A percentile compares a stretch with the other conserved stretches of the same genome.
Conservation (phyloP, 2,797 vertebrate genomes). For the Chelon auratus region DNA sequence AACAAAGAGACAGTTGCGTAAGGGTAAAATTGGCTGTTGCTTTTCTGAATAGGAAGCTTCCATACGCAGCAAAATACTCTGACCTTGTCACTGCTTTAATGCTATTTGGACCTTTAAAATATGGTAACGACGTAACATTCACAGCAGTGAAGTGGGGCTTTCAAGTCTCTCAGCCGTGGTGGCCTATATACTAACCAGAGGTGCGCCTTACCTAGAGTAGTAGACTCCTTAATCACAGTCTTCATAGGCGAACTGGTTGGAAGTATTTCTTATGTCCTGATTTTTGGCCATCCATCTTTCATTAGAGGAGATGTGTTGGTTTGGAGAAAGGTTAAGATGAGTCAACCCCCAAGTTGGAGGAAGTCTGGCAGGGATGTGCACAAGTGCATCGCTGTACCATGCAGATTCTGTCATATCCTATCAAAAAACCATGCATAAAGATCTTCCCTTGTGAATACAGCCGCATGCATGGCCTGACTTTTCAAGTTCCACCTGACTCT, state of each 20-base stretch:
- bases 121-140: constrained; percentile 1
- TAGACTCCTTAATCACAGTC: constrained; percentile 4
- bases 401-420: constrained; percentile 39
- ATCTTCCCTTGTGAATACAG: constrained; percentile 25
- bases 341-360: too few species aligned
- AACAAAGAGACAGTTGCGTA: constrained; percentile 17
- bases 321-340: too few species aligned
- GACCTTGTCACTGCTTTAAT: constrained; percentile 24
- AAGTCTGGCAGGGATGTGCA: background rate
- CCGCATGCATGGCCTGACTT: constrained; percentile 2
- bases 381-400: constrained; percentile 16
- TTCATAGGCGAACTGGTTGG: background rate
- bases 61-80: background rate
- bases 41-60: constrained; percentile 1
- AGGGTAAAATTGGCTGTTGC: constrained; percentile 12
- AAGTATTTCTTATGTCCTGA: too few species aligned
- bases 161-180: background rate
- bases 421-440: constrained; percentile 13
- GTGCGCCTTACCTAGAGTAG: too few species aligned
- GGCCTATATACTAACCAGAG: too few species aligned
- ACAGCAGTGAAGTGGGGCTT: constrained; percentile 3
- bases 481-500: constrained; percentile 19
- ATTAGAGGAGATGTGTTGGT: too few species aligned
- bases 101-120: constrained; percentile 3
- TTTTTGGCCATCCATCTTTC: too few species aligned